phyloP scores from a whole-genome alignment of 2,888 invertebrate genomes.

The Cryptus armator region DNA sequence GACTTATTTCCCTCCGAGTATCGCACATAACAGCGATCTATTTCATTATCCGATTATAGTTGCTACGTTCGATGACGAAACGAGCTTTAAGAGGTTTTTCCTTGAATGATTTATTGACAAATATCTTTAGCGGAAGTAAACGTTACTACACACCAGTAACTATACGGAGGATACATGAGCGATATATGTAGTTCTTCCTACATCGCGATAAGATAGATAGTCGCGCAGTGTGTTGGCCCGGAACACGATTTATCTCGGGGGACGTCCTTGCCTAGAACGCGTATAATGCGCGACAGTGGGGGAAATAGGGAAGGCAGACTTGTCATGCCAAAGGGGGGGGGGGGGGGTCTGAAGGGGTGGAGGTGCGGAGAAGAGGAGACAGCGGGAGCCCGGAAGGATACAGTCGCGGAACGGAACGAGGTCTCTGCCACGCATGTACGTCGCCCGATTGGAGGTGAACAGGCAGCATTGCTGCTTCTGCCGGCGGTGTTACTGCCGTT shows the following conservation, averaged over 20 bases:
- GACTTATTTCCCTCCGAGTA: conserved; percentile 52
- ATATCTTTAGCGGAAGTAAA: neutral
- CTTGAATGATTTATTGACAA: neutral
- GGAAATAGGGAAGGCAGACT: conserved; percentile 25
- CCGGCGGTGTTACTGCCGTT: conserved; percentile 39
- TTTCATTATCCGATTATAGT: neutral
- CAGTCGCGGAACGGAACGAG: conserved; percentile 61
- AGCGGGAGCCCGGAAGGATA: conserved; percentile 62
- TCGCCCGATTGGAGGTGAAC: conserved; percentile 60
- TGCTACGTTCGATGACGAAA: neutral
- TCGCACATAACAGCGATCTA: conserved; percentile 26
- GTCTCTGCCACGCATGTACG: conserved; percentile 59
- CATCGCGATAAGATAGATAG: conserved; percentile 65
- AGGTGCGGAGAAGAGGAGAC: conserved; percentile 46
- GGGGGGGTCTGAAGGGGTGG: neutral
- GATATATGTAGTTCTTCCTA: conserved; percentile 48
- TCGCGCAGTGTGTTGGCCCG: conserved; percentile 53
- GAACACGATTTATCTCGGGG: conserved; percentile 66
- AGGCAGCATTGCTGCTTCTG: neutral
- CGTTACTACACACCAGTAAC: conserved; percentile 4
- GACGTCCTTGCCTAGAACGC: conserved; percentile 64
- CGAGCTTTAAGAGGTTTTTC: neutral
- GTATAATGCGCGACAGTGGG: conserved; percentile 55
- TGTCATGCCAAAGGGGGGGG: conserved; percentile 27
- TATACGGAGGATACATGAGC: conserved; percentile 21